Percentiles rank a stretch among this genome's conserved stretches.
These are phyloP conservation scores for Stratiolaelaps scimitus DNA, from an alignment of 1,140 invertebrate species.

Conservation along the genomic window DNA sequence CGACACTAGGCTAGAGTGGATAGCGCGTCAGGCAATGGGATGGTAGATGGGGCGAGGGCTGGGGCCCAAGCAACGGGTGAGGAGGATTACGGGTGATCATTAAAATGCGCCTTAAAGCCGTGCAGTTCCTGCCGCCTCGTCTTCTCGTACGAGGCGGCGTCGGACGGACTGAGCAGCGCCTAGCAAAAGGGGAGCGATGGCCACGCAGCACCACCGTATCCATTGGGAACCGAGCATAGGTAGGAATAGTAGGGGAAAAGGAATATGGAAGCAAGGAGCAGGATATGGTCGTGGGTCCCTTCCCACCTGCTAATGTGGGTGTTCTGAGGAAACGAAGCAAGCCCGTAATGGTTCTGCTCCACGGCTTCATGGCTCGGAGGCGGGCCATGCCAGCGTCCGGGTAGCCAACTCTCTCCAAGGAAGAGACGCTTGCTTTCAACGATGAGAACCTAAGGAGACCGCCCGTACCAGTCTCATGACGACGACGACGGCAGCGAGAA, in stretches of 20 bases:
- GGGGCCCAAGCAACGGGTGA: conserved; percentile 4
- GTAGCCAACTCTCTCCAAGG: no score
- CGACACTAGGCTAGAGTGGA: no score
- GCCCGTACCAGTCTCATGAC: no score
- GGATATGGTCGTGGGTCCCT: conserved; percentile 28
- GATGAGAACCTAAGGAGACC: no score
- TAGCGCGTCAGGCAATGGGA: background rate
- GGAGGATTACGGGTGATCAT: conserved; percentile 29
- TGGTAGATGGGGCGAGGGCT: background rate
- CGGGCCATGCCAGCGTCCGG: no score
- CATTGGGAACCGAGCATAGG: no score
- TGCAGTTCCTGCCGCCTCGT: background rate
- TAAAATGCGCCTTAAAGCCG: conserved; percentile 29
- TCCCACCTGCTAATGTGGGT: conserved; percentile 29
- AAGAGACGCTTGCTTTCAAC: no score
- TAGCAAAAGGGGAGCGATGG: no score
- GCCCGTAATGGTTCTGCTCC: conserved; percentile 28
- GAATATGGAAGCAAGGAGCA: conserved; percentile 28
- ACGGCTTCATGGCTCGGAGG: background rate
- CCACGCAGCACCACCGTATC: no score
- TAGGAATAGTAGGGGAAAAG: background rate
- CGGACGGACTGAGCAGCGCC: background rate
- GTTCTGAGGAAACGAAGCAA: conserved; percentile 26
- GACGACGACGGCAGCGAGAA: no score
- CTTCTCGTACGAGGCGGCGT: background rate